phyloP scores from a whole-genome alignment of 1,140 invertebrate species.

The Drosophila kohkoa region DNA sequence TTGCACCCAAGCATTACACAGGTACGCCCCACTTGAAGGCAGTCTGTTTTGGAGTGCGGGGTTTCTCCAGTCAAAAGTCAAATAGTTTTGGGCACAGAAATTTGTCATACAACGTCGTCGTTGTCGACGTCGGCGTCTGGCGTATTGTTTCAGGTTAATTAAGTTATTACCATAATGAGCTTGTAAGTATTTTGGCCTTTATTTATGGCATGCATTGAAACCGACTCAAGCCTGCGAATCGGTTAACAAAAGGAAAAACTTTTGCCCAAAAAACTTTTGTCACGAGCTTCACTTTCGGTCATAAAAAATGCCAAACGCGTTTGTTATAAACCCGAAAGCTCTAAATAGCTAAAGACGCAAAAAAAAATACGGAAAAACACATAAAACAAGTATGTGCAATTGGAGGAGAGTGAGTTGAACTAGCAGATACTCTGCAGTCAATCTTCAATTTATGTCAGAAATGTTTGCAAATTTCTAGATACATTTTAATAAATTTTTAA shows the following conservation, averaged over 20 bases:
- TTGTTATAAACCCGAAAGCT: slow-evolving; percentile 62
- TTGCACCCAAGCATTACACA: neutral
- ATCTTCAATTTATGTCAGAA: too few species aligned
- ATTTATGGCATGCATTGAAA: slow-evolving; percentile 73
- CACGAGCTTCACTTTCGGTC: slow-evolving; percentile 34
- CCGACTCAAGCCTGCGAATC: slow-evolving; percentile 22
- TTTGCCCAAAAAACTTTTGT: slow-evolving; percentile 57
- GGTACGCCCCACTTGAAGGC: slow-evolving; percentile 6
- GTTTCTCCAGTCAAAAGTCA: slow-evolving; percentile 71
- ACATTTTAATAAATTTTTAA: too few species aligned
- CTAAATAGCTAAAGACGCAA: slow-evolving; percentile 10
- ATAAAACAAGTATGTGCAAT: slow-evolving; percentile 22
- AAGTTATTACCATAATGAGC: slow-evolving; percentile 83
- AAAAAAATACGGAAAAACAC: slow-evolving; percentile 14
- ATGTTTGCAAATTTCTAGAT: too few species aligned
- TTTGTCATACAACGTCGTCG: slow-evolving; percentile 70
- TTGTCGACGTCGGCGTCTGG: slow-evolving; percentile 42
- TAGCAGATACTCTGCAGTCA: neutral
- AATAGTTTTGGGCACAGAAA: slow-evolving; percentile 78
- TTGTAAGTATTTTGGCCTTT: slow-evolving; percentile 73
- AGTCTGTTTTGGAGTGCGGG: neutral
- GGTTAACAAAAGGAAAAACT: slow-evolving; percentile 63
- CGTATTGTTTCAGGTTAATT: slow-evolving; percentile 83
- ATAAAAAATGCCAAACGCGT: slow-evolving; percentile 71
- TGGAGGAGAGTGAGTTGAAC: neutral